Conservation (phyloP, 2,888 invertebrate species). For the Nematopogon swammerdamellus region DNA sequence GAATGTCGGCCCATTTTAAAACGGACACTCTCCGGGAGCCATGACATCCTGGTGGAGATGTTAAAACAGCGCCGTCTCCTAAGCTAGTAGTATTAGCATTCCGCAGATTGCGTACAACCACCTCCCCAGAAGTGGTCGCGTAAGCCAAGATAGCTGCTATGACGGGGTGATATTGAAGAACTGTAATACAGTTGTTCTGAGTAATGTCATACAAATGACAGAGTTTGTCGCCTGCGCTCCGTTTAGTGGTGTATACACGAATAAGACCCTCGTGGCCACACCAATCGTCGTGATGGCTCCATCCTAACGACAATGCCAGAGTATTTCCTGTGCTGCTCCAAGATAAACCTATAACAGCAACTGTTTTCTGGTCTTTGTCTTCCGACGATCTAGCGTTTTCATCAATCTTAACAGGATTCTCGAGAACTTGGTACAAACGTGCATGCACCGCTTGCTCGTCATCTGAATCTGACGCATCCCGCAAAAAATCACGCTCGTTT, state of each 20-base stretch:
- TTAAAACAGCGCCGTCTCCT: slow-evolving; percentile 21
- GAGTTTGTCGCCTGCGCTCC: slow-evolving; percentile 46
- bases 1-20: slow-evolving; percentile 31
- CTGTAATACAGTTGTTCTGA: slow-evolving; percentile 36
- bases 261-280: slow-evolving; percentile 35
- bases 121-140: slow-evolving; percentile 34
- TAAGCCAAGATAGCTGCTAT: slow-evolving; percentile 33
- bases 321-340: slow-evolving; percentile 40
- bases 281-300: slow-evolving; percentile 33
- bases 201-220: slow-evolving; percentile 26
- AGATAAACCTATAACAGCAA: slow-evolving; percentile 24
- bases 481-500: slow-evolving; percentile 20
- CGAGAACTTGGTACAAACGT: neutral
- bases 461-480: slow-evolving; percentile 36
- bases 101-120: slow-evolving; percentile 30
- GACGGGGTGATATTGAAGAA: slow-evolving; percentile 29
- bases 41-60: slow-evolving; percentile 30
- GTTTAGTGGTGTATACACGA: slow-evolving; percentile 28
- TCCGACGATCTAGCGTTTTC: neutral
- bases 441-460: slow-evolving; percentile 24
- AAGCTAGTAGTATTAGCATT: slow-evolving; percentile 13
- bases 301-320: slow-evolving; percentile 31
- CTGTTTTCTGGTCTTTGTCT: slow-evolving; percentile 24
- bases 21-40: slow-evolving; percentile 27
- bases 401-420: neutral